These are phyloP conservation scores for Cheilosia soror DNA, from an alignment of 2,888 invertebrate species.

Conservation along the genomic window DNA sequence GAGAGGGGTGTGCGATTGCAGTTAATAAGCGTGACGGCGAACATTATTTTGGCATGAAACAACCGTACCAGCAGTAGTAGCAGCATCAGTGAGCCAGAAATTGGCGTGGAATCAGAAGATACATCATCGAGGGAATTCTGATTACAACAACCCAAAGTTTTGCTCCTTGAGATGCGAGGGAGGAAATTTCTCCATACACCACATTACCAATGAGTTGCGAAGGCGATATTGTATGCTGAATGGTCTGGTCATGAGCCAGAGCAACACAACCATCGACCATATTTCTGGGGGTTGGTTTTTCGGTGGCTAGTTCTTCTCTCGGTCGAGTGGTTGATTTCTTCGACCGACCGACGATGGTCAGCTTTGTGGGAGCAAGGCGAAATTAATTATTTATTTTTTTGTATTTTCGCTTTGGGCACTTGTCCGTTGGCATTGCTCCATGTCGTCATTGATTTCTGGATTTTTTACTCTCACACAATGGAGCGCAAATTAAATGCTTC, in stretches of 20 bases:
- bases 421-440: slow-evolving; percentile 43
- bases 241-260: neutral
- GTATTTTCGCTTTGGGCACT: slow-evolving; percentile 32
- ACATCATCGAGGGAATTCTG: slow-evolving; percentile 38
- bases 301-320: neutral
- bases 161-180: slow-evolving; percentile 7
- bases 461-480: slow-evolving; percentile 24
- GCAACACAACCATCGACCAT: slow-evolving; percentile 11
- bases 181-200: neutral
- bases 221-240: neutral
- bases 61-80: neutral
- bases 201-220: neutral
- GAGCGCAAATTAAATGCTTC: slow-evolving; percentile 41
- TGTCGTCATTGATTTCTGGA: slow-evolving; percentile 40
- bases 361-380: slow-evolving; percentile 23
- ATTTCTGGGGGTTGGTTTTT: slow-evolving; percentile 17
- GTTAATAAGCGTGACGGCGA: slow-evolving; percentile 64
- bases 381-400: slow-evolving; percentile 67
- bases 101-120: slow-evolving; percentile 6
- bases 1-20: slow-evolving; percentile 28
- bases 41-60: slow-evolving; percentile 52
- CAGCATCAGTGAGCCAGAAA: neutral
- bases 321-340: slow-evolving; percentile 22
- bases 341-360: slow-evolving; percentile 43
- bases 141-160: slow-evolving; percentile 50